Evolutionary conservation across 37 sponge, comb jelly and placozoan species (phyloP), one percentile per base, ranked within the genome.

Genomic region (Oopsacas minuta): DNA sequence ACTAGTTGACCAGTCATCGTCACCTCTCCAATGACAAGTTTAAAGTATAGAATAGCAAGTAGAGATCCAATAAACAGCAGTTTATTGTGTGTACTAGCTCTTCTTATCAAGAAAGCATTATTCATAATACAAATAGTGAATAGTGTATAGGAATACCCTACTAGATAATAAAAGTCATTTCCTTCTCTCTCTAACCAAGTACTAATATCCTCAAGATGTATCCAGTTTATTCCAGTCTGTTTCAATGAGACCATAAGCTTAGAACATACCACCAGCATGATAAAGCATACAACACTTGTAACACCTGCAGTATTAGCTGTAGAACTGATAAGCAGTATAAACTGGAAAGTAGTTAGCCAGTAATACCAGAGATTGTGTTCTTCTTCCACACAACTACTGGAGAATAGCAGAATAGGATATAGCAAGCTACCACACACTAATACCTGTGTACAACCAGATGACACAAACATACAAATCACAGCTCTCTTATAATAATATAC

Each of bases 311-410:
- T 7, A 25, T 17, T 10, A 38, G 39, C 1, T 23, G 36, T 10
- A 28, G 83, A 82, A 34, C 75, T 61, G 22, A 61, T 5, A 5
- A 61, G 75, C 75, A 61, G 75, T 12, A 61, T 5, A 34, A 61
- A 10, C 32, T 61, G 75, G 1, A 61, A 61, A 25, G 83, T 34
- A 38, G 36, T 3, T 28, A 82, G 83, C 75, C 75, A 61, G 83
- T 38, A 30, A 38, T 82, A 82, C 83, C 83, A 82, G 36, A 84
- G 22, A 23, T 84, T 25, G 52, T 84, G 85, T 81, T 84, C 85
- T 23, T 84, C 85, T 32, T 84, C 85, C n/a, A 84, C 53, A 84
- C 38, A 84, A 32, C 85, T 84, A 28, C 85, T 84, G 85, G 85
- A 38, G 39, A 39, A 81, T 10, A 84, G 28, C 36, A 25, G 23